Evolutionary conservation across 2,113 vertebrate species (phyloP).

Genomic region (Mirza zaza): DNA sequence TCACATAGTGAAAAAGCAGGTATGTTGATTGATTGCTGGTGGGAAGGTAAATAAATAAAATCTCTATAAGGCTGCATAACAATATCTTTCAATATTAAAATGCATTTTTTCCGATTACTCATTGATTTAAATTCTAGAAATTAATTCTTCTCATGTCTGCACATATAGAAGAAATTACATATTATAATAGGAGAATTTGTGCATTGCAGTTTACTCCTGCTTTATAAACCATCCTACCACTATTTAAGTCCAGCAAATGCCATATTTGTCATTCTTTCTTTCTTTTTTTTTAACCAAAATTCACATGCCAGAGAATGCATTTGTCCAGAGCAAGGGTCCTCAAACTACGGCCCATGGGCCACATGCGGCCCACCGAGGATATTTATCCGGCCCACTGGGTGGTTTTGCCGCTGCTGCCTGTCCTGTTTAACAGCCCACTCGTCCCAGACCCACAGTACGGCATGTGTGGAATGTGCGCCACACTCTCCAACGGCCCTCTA

Average conservation of each 20-base stretch:
- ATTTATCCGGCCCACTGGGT: too few species aligned
- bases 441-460: too few species aligned
- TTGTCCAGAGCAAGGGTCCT: neutral
- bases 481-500: too few species aligned
- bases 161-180: neutral
- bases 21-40: neutral
- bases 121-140: neutral
- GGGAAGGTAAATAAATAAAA: neutral
- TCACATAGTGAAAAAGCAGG: neutral
- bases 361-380: too few species aligned
- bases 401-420: too few species aligned
- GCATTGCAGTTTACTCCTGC: neutral
- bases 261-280: neutral
- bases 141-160: neutral
- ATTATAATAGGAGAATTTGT: neutral
- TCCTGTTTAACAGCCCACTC: too few species aligned
- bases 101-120: neutral
- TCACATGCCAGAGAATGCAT: neutral
- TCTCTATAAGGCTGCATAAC: neutral
- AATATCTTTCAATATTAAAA: neutral
- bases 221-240: neutral
- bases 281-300: neutral
- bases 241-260: neutral
- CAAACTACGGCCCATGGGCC: too few species aligned
- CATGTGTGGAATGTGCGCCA: too few species aligned